phyloP scores from a whole-genome alignment of 2,113 vertebrate species.

The Thermophis baileyi region DNA sequence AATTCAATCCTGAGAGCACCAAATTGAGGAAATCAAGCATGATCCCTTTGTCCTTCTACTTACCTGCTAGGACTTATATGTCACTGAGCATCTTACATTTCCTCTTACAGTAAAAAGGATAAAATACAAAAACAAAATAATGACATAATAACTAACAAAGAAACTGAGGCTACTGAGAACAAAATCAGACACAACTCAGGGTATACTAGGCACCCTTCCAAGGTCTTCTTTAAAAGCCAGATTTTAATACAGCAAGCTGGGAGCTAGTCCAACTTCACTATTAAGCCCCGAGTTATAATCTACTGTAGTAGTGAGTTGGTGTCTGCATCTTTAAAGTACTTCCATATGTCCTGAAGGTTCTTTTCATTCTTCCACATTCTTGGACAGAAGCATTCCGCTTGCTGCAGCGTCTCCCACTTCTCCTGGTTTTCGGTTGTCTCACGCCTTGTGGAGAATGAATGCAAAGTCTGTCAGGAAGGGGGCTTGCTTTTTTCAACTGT shows the following conservation, averaged over 20 bases:
- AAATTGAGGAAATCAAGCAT: not conserved
- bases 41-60: not conserved
- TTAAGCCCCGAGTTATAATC: not conserved
- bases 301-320: not conserved
- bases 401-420: slow-evolving; percentile 85
- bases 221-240: not conserved
- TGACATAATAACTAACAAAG: not conserved
- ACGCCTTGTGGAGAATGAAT: slow-evolving; percentile 79
- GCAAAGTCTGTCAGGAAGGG: slow-evolving; percentile 77
- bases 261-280: not conserved
- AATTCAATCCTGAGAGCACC: not conserved
- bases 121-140: not conserved
- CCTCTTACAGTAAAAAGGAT: not conserved
- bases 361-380: slow-evolving; percentile 10
- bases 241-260: not conserved
- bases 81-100: not conserved
- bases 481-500: slow-evolving; percentile 80
- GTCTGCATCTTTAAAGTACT: not conserved
- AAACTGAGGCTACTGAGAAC: not conserved
- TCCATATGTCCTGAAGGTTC: not conserved
- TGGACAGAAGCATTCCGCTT: slow-evolving; percentile 72
- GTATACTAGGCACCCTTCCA: not conserved
- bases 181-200: not conserved
- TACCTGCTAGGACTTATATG: not conserved
- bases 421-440: slow-evolving; percentile 93